These are phyloP conservation scores for Lerema accius DNA, from an alignment of 1,140 invertebrate species.

Conservation along the genomic window DNA sequence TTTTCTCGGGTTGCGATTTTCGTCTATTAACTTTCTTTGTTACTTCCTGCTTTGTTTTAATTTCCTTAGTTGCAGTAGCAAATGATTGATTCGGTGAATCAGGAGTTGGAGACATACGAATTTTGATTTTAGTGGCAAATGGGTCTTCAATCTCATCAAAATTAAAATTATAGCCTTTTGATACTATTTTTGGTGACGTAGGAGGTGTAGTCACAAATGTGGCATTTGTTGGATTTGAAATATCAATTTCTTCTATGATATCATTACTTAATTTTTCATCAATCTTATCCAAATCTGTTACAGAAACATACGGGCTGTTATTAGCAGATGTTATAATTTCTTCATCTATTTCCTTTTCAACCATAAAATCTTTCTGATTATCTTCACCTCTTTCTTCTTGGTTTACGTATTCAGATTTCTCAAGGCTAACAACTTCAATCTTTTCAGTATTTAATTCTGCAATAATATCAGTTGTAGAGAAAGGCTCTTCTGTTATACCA, in stretches of 20 bases:
- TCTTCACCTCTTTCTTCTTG: conserved; percentile 3
- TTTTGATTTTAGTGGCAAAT: conserved; percentile 70
- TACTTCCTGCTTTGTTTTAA: conserved; percentile 12
- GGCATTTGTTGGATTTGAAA: conserved; percentile 35
- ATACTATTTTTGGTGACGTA: conserved; percentile 49
- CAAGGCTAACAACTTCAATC: too few species aligned
- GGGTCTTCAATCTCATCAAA: conserved; percentile 73
- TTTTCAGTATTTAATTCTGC: too few species aligned
- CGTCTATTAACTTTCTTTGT: conserved; percentile 44
- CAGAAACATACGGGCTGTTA: conserved; percentile 58
- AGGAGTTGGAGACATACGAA: conserved; percentile 57
- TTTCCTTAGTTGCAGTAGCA: conserved; percentile 1
- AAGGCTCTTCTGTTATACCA: background rate
- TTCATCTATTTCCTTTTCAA: conserved; percentile 36
- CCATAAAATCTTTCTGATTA: background rate
- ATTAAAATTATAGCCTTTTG: conserved; percentile 70
- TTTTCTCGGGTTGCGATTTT: conserved; percentile 53
- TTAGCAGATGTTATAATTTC: conserved; percentile 55
- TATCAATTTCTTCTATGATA: conserved; percentile 28
- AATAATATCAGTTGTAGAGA: background rate
- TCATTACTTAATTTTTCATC: conserved; percentile 2
- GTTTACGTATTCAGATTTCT: conserved; percentile 21
- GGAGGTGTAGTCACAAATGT: conserved; percentile 46
- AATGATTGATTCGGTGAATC: conserved; percentile 27
- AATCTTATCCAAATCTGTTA: conserved; percentile 39